Conservation (phyloP, 2,113 vertebrate species). For the Phalacrocorax pelagicus region DNA sequence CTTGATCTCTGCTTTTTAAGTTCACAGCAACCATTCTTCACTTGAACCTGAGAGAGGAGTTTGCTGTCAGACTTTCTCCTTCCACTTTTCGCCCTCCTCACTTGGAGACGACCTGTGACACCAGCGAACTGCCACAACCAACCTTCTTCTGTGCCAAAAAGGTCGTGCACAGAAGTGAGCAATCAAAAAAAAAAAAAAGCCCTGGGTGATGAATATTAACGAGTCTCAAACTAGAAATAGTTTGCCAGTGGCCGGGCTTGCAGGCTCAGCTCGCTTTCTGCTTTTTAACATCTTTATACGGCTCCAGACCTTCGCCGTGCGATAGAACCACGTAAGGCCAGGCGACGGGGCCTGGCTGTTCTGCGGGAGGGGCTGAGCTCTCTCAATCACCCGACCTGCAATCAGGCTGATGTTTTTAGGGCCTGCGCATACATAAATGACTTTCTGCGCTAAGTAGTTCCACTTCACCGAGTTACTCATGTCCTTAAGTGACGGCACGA, state of each 20-base stretch:
- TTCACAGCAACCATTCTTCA: not conserved
- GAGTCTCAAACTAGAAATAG: not conserved
- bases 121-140: not conserved
- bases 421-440: conserved; percentile 23
- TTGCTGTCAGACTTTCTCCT: not conserved
- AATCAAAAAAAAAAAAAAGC: not conserved
- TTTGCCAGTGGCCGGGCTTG: not conserved
- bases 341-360: not conserved
- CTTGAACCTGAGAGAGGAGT: not conserved
- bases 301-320: not conserved
- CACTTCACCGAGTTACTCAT: conserved; percentile 15
- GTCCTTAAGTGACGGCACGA: not conserved
- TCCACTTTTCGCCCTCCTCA: not conserved
- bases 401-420: conserved; percentile 58
- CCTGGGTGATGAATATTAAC: conserved; percentile 49
- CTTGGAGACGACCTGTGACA: not conserved
- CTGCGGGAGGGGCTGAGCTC: not conserved
- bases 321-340: accelerated
- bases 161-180: conserved; percentile 30
- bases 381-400: conserved; percentile 6
- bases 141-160: not conserved
- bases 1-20: not conserved
- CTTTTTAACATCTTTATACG: not conserved
- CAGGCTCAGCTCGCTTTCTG: not conserved
- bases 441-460: conserved; percentile 24